phyloP scores from a whole-genome alignment of 2,888 invertebrate genomes.

The Drosophila subsilvestris region DNA sequence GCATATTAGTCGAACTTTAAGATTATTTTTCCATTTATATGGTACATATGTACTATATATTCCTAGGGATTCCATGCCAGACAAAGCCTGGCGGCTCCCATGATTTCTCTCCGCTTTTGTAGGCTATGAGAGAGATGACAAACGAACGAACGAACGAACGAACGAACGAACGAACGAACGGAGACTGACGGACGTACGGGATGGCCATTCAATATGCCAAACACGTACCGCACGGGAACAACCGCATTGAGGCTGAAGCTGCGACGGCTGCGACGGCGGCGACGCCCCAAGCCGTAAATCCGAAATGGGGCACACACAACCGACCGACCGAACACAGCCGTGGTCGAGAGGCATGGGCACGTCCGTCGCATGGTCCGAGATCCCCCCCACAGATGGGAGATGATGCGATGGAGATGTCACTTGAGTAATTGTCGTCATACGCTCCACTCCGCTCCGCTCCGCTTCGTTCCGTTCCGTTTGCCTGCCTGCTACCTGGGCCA shows the following conservation, averaged over 20 bases:
- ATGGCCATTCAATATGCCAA: conserved; percentile 61
- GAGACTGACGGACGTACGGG: neutral
- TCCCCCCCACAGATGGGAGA: conserved; percentile 30
- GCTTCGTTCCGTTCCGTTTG: conserved; percentile 3
- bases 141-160: neutral
- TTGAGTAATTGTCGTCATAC: conserved; percentile 72
- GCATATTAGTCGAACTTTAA: too few relatives aligned
- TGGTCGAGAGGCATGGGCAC: conserved; percentile 27
- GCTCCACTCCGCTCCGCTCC: conserved; percentile 18
- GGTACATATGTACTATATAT: too few relatives aligned
- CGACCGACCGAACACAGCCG: neutral
- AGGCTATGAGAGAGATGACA: neutral
- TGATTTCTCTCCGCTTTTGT: neutral
- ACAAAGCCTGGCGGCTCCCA: neutral
- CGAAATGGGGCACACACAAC: conserved; percentile 4
- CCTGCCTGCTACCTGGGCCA: neutral
- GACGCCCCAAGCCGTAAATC: conserved; percentile 20
- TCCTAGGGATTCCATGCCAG: too few relatives aligned
- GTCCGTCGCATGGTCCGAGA: conserved; percentile 37
- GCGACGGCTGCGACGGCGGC: neutral
- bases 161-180: neutral
- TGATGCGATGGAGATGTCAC: conserved; percentile 55
- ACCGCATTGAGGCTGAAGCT: conserved; percentile 52
- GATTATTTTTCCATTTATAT: too few relatives aligned
- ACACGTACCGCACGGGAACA: conserved; percentile 54